Base-by-base conservation (phyloP, 2,797 vertebrate genomes). In the Enteromius viviparus region DNA sequence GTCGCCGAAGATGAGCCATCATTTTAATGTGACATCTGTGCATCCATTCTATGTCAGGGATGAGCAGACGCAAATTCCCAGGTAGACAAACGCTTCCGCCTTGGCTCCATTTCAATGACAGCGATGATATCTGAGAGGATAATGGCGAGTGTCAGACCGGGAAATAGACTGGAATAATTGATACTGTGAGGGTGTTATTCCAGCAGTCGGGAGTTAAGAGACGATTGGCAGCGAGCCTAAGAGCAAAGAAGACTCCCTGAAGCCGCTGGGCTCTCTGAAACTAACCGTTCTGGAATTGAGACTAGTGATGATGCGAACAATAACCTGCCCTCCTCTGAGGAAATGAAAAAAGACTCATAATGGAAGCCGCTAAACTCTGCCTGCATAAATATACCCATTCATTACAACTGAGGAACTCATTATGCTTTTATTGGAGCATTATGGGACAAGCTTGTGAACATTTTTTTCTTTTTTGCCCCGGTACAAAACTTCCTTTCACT, bases 151-250 rank as follows among this genome's bases (percentile, higher is more conserved):
- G 85, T 83, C 85, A 86, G 81, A 80, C 81, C 76, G 77, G 85
- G 85, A 86, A 86, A 86, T 76, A 86, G 85, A 76, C 81, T 80
- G 81, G 81, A 86, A 86, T 86, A 86, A 86, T 86, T 86, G 85
- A 86, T 83, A 83, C 81, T 40, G 78, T 40, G 64, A 83, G 77
- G 76, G 62, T 83, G 81, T 86, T 86, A 86, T 86, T 86, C 71
- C 85, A 86, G 85, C 85, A 68, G 81, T 86, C 85, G 68, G 78
- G 78, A 86, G 85, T 80, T 69, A 80, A 76, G 71, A 86, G 85
- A 76, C 81, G 55, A 83, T 72, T 83, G 81, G 72, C 85, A 80
- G 76, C 23, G 62, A 80, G 76, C 81, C 77, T 75, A 42, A 68
- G 68, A 84, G 70, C 19, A 58, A 47, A 79, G 77, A 66, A 80